Evolutionary conservation across 2,888 invertebrate genomes (phyloP).

Genomic region (Eupeodes luniger): DNA sequence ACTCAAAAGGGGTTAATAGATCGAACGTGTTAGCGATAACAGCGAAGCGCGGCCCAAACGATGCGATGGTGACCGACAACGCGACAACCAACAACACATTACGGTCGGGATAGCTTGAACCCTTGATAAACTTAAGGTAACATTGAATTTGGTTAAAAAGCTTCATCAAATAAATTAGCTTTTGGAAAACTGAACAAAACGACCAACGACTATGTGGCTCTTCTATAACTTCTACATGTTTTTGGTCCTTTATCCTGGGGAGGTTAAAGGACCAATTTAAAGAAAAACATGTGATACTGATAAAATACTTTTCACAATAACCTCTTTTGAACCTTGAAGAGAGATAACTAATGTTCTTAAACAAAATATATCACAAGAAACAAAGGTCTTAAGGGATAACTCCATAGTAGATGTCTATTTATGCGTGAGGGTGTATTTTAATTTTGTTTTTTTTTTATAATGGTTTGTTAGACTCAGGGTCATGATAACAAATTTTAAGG

Average conservation of each 20-base stretch:
- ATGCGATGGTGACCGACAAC: no score
- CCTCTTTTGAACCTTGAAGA: background rate
- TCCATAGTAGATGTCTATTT: background rate
- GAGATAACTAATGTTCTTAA: background rate
- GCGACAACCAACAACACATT: background rate
- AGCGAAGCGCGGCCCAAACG: no score
- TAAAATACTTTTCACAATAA: background rate
- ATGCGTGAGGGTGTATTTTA: background rate
- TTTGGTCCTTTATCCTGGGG: background rate
- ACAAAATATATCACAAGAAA: background rate
- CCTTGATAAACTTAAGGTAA: background rate
- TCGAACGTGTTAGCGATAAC: slow-evolving; percentile 1
- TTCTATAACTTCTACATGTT: background rate
- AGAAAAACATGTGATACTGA: background rate
- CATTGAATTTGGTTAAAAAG: background rate
- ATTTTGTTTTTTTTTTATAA: background rate
- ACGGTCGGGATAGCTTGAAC: background rate
- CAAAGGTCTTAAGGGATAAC: background rate
- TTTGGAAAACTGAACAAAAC: background rate
- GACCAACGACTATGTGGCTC: background rate
- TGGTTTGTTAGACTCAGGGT: background rate
- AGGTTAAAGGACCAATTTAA: background rate
- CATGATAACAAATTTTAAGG: no score
- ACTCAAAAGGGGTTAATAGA: slow-evolving; percentile 32
- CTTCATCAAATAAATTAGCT: background rate